Conservation (phyloP, 2,113 vertebrate genomes). For the Phylloscopus trochilus region DNA sequence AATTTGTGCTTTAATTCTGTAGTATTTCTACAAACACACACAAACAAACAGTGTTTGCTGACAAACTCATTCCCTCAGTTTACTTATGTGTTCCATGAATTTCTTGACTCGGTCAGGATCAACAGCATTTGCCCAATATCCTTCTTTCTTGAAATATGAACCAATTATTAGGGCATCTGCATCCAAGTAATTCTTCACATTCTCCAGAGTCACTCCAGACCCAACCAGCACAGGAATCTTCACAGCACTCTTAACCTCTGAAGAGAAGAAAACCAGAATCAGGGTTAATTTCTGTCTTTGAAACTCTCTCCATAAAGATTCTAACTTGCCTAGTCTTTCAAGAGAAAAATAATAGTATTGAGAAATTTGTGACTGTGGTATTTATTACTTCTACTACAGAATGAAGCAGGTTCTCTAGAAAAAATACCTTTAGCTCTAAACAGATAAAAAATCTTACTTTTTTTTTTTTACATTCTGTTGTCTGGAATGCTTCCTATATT, state of each 20-base stretch:
- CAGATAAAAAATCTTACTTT: neutral
- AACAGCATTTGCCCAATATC: conserved; percentile 79
- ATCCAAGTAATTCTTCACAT: conserved; percentile 68
- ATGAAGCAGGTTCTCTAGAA: neutral
- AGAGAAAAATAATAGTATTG: neutral
- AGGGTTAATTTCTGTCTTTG: neutral
- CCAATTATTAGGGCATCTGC: conserved; percentile 80
- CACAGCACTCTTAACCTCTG: conserved; percentile 75
- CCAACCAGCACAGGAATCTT: conserved; percentile 80
- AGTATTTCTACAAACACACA: neutral
- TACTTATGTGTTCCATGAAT: conserved; percentile 78
- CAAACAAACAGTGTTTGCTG: neutral
- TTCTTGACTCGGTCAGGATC: conserved; percentile 74
- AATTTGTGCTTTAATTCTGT: neutral
- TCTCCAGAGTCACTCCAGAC: conserved; percentile 84
- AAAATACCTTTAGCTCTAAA: neutral
- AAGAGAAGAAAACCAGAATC: neutral
- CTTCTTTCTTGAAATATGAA: conserved; percentile 83
- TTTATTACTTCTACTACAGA: neutral
- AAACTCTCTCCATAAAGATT: neutral
- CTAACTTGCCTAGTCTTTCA: neutral
- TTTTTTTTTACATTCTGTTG: neutral
- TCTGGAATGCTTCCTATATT: neutral
- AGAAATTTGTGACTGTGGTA: neutral
- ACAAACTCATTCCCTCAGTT: conserved; percentile 67